These are phyloP conservation scores for Melanotus villosus DNA, from an alignment of 2,888 invertebrate genomes.

Conservation along the genomic window DNA sequence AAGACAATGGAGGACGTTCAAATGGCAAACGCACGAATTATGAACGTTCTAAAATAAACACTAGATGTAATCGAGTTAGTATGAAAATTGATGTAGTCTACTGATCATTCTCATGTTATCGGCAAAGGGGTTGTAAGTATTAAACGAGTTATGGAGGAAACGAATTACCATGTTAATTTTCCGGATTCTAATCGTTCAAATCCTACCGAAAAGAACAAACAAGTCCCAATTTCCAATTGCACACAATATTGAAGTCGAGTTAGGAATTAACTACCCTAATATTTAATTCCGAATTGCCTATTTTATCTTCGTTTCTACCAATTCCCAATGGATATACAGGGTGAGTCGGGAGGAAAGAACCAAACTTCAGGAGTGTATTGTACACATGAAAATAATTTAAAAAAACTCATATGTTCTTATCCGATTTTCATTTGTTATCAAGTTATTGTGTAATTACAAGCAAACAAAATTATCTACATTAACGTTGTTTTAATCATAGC, in stretches of 20 bases:
- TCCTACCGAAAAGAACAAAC: conserved; percentile 95
- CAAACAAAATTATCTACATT: no score
- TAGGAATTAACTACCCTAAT: conserved; percentile 91
- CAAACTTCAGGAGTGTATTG: no score
- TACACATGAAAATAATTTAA: no score
- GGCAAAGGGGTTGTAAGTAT: conserved; percentile 89
- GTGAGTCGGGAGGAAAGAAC: no score
- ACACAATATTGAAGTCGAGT: conserved; percentile 89
- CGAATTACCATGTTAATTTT: conserved; percentile 98
- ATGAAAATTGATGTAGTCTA: conserved; percentile 99
- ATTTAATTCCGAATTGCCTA: conserved; percentile 93
- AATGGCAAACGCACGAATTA: conserved; percentile 88
- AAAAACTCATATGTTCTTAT: no score
- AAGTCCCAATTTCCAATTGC: conserved; percentile 96
- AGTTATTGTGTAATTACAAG: no score
- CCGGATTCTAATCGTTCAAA: conserved; percentile 97
- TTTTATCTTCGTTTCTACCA: conserved; percentile 74
- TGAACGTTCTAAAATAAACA: conserved; percentile 90
- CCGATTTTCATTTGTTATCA: no score
- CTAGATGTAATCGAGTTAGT: conserved; percentile 93
- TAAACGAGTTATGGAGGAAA: conserved; percentile 94
- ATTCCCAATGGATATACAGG: conserved; percentile 73
- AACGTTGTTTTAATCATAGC: no score
- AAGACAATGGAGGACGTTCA: conserved; percentile 83
- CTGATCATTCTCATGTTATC: conserved; percentile 98